phyloP scores from a whole-genome alignment of 2,797 vertebrate species.

The Sebastes trivittatus region DNA sequence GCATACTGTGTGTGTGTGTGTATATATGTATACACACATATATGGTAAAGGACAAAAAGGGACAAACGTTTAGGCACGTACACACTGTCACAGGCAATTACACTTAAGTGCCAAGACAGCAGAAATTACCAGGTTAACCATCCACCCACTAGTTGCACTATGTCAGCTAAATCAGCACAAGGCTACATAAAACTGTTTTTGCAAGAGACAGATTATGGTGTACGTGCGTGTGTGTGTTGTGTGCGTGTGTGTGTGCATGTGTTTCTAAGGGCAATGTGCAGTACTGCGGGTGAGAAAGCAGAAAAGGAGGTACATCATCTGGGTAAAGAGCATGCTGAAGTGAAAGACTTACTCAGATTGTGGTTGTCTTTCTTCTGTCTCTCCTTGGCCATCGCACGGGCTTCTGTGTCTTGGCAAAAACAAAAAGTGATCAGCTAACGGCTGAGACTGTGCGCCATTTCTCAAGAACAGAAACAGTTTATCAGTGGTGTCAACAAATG shows the following conservation, averaged over 20 bases:
- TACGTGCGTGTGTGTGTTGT: neutral
- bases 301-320: neutral
- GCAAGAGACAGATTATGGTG: slow-evolving; percentile 25
- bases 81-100: slow-evolving; percentile 78
- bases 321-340: neutral
- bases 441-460: neutral
- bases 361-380: slow-evolving; percentile 99
- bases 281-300: neutral
- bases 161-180: slow-evolving; percentile 78
- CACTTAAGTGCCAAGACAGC: slow-evolving; percentile 80
- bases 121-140: slow-evolving; percentile 82
- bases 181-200: slow-evolving; percentile 54
- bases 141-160: slow-evolving; percentile 76
- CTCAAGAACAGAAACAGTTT: neutral
- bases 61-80: slow-evolving; percentile 14
- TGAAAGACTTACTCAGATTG: slow-evolving; percentile 92
- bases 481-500: neutral
- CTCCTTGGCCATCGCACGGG: slow-evolving; percentile 93
- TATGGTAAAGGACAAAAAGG: slow-evolving; percentile 9
- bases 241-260: neutral
- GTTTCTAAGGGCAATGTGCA: neutral
- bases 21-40: neutral
- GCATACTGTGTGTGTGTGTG: neutral
- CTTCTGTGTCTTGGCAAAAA: slow-evolving; percentile 89
- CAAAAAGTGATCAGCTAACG: slow-evolving; percentile 69